Evolutionary conservation across 2,888 invertebrate species (phyloP), one percentile per base, ranked within the genome.

Genomic region (Griposia aprilina): DNA sequence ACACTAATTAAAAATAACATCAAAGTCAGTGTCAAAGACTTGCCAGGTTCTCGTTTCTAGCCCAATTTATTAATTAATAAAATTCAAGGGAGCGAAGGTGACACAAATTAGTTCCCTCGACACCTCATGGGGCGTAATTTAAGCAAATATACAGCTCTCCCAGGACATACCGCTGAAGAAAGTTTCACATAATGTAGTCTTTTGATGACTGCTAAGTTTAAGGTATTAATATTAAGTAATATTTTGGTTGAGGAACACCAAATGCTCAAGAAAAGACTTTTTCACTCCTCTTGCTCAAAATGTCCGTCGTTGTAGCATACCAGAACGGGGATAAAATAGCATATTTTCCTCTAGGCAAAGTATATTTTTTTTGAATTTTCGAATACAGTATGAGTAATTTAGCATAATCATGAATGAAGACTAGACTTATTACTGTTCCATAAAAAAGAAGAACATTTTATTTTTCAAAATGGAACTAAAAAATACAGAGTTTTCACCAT

Each of bases 21-120:
- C 30, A 57, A 30, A 74, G 26, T 45, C 59, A 26, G 57, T 55
- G 59, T 41, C 76, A 68, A 69, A 55, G 50, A 60, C 52, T 50
- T 30, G 23, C 73, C 26, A 55, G 48, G 55, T 57, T 41, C 60
- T 20, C 36, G 62, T 83, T 62, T 15, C 59, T 66, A 17, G 2
- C 13, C 13, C 20, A 81, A 85, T 85, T 82, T 83, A 85, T 78
- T 82, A 60, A 85, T 85, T 77, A 65, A 78, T 71, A 71, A 85
- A 78, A 69, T 77, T 65, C 74, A 65, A 41, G 50, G 30, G 45
- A 68, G 63, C 57, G 66, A 60, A 86, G 67, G 74, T 69, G 74
- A 60, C 81, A 80, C 59, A 85, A 76, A 86, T 85, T 85, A 68
- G 71, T 36, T 82, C 77, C 63, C 76, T 15, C n/a, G 36, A 62